Percentiles rank a stretch among this genome's conserved stretches.
These are phyloP conservation scores for Neocrepidodera transversa DNA, from an alignment of 2,888 invertebrate species.

Conservation along the genomic window DNA sequence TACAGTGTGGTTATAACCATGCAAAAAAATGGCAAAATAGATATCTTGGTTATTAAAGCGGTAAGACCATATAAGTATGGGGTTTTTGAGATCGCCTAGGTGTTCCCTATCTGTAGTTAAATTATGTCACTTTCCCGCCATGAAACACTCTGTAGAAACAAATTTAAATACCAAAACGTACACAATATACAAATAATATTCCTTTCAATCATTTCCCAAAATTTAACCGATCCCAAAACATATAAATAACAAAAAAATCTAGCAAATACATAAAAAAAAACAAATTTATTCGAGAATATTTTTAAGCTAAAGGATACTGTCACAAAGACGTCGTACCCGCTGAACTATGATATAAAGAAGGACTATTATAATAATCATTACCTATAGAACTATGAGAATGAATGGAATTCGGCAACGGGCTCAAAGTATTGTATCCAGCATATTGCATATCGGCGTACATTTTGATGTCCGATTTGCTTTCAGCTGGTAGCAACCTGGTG, in stretches of 20 bases:
- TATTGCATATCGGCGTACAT: slow-evolving; percentile 84
- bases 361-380: slow-evolving; percentile 84
- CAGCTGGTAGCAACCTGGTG: slow-evolving; percentile 87
- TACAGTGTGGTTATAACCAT: too few relatives aligned
- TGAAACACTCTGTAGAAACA: too few relatives aligned
- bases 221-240: too few relatives aligned
- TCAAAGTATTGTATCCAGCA: slow-evolving; percentile 69
- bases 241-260: slow-evolving; percentile 20
- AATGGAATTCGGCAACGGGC: slow-evolving; percentile 67
- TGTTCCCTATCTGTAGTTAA: too few relatives aligned
- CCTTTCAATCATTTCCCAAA: too few relatives aligned
- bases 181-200: too few relatives aligned
- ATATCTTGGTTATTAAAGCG: too few relatives aligned
- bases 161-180: too few relatives aligned
- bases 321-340: slow-evolving; percentile 85
- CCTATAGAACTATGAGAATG: slow-evolving; percentile 65
- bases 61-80: too few relatives aligned
- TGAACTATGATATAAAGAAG: slow-evolving; percentile 76
- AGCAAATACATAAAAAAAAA: slow-evolving; percentile 22
- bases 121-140: too few relatives aligned
- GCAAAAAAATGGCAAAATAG: too few relatives aligned
- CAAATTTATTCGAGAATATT: slow-evolving; percentile 38
- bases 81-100: too few relatives aligned
- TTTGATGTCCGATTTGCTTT: slow-evolving; percentile 88
- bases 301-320: slow-evolving; percentile 90